phyloP scores from a whole-genome alignment of 2,888 invertebrate genomes.

The Erpobdella octoculata region DNA sequence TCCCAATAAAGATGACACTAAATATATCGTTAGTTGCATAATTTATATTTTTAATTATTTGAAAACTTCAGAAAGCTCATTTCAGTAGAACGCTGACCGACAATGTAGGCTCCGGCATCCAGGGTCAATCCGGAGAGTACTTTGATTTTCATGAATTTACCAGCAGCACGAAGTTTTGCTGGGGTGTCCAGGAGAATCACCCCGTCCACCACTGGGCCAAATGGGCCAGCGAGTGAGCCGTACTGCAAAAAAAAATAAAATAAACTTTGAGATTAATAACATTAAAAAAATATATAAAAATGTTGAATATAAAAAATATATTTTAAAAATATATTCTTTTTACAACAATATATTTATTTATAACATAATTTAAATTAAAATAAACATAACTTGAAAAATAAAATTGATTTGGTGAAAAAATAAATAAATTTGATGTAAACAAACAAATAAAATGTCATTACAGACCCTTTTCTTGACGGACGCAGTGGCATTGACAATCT shows the following conservation, averaged over 20 bases:
- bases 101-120: constrained; percentile 49
- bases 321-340: neutral
- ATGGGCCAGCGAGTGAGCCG: constrained; percentile 43
- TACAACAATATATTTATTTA: neutral
- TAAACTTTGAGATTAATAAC: too few species aligned
- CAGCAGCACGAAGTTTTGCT: constrained; percentile 42
- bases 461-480: constrained; percentile 44
- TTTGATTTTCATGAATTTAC: constrained; percentile 42
- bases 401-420: neutral
- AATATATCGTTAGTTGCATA: neutral
- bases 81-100: constrained; percentile 42
- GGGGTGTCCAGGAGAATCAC: constrained; percentile 45
- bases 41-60: neutral
- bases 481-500: constrained; percentile 50
- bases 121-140: constrained; percentile 46
- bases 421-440: neutral
- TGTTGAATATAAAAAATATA: neutral
- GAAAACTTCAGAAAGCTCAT: neutral
- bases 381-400: neutral
- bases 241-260: constrained; percentile 38
- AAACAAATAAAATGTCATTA: too few species aligned
- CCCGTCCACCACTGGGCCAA: constrained; percentile 50
- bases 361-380: neutral
- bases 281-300: neutral
- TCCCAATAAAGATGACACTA: neutral